A percentile compares a stretch with the other conserved stretches of the same genome.
Evolutionary conservation across 2,113 vertebrate genomes (phyloP).

Genomic region (Amia ocellicauda): DNA sequence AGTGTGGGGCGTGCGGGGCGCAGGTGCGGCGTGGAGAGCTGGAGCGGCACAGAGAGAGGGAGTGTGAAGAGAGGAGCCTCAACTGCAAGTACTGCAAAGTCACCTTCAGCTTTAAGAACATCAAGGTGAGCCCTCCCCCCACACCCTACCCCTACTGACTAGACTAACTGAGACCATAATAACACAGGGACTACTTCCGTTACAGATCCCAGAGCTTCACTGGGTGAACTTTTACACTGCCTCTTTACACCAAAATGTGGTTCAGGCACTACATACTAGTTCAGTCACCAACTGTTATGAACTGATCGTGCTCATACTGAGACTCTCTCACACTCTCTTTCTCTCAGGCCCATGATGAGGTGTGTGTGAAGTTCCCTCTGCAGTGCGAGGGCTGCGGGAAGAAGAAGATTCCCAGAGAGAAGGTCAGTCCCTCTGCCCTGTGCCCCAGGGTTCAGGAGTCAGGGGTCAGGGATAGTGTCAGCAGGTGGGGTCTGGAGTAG

Average conservation of each 20-base stretch:
- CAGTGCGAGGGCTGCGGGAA: constrained; percentile 84
- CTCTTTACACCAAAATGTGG: not conserved
- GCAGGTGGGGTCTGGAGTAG: too few species aligned
- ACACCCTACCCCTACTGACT: too few species aligned
- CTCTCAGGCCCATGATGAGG: constrained; percentile 76
- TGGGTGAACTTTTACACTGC: not conserved
- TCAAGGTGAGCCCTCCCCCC: constrained; percentile 55
- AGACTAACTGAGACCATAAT: too few species aligned
- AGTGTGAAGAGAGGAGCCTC: constrained; percentile 67
- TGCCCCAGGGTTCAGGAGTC: not conserved
- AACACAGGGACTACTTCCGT: too few species aligned
- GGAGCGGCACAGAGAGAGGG: constrained; percentile 63
- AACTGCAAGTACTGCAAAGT: constrained; percentile 69
- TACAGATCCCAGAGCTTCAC: not conserved
- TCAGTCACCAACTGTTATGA: too few species aligned
- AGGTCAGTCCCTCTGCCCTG: constrained; percentile 53
- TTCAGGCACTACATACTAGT: too few species aligned
- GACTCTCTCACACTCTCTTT: not conserved
- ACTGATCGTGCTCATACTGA: too few species aligned
- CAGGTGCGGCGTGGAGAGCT: constrained; percentile 54
- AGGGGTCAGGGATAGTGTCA: too few species aligned
- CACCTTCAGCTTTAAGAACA: constrained; percentile 59
- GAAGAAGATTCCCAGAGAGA: constrained; percentile 81
- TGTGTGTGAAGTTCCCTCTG: constrained; percentile 80
- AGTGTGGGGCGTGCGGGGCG: constrained; percentile 59